phyloP scores from a whole-genome alignment of 1,140 invertebrate species.

The Drosophila kepulauana region DNA sequence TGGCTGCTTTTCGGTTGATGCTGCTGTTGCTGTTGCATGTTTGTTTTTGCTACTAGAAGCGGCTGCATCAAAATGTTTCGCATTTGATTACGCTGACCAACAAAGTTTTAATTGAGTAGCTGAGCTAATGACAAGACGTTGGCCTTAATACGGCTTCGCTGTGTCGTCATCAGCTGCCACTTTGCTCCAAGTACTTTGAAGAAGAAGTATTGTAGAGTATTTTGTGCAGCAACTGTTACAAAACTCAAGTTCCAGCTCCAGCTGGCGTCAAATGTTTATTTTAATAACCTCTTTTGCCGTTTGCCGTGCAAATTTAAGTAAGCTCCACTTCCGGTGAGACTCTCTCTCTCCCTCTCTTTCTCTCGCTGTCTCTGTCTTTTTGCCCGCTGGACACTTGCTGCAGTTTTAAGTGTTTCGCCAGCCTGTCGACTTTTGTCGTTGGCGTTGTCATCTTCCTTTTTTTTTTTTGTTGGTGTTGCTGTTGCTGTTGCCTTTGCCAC shows the following conservation, averaged over 20 bases:
- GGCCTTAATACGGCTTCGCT: neutral
- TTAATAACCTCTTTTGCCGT: slow-evolving; percentile 43
- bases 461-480: no score
- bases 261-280: slow-evolving; percentile 51
- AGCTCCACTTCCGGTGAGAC: neutral
- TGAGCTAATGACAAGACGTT: slow-evolving; percentile 13
- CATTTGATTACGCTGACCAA: slow-evolving; percentile 19
- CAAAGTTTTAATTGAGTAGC: slow-evolving; percentile 34
- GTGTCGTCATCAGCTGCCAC: neutral
- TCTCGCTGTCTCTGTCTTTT: neutral
- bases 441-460: slow-evolving; percentile 29
- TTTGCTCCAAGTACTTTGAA: neutral
- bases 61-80: slow-evolving; percentile 21
- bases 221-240: slow-evolving; percentile 48
- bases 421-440: slow-evolving; percentile 73
- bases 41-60: neutral
- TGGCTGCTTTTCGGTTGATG: slow-evolving; percentile 51
- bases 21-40: neutral
- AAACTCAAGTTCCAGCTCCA: neutral
- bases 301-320: slow-evolving; percentile 47
- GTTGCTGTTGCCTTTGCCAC: neutral
- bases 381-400: slow-evolving; percentile 64
- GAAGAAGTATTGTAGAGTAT: neutral
- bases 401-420: slow-evolving; percentile 69
- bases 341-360: neutral